phyloP scores from a whole-genome alignment of 2,888 invertebrate species.

The Drosophila aldrichi region DNA sequence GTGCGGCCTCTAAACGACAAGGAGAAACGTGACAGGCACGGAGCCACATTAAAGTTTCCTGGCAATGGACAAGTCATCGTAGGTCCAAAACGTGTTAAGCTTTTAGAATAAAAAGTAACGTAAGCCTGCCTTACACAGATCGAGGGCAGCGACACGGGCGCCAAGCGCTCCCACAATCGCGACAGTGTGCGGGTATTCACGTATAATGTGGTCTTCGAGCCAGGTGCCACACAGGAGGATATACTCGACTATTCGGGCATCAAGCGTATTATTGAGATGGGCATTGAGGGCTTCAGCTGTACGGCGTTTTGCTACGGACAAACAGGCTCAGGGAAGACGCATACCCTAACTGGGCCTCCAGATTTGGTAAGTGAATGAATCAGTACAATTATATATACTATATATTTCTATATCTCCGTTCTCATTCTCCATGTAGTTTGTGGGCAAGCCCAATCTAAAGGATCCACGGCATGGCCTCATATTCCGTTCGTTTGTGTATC shows the following conservation, averaged over 20 bases:
- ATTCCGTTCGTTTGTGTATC: slow-evolving; percentile 95
- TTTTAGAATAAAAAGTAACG: not conserved
- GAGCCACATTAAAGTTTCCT: slow-evolving; percentile 92
- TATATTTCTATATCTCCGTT: no score
- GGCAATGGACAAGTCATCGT: slow-evolving; percentile 94
- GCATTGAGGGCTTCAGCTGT: slow-evolving; percentile 96
- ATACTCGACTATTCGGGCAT: slow-evolving; percentile 96
- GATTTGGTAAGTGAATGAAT: slow-evolving; percentile 88
- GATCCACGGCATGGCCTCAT: slow-evolving; percentile 94
- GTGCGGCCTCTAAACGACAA: slow-evolving; percentile 93
- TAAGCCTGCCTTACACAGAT: slow-evolving; percentile 79
- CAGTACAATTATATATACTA: not conserved
- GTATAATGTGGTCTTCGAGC: slow-evolving; percentile 96
- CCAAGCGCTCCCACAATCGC: slow-evolving; percentile 87
- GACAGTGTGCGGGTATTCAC: slow-evolving; percentile 94
- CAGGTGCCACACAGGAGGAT: slow-evolving; percentile 93
- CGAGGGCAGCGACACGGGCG: slow-evolving; percentile 86
- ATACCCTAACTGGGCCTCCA: slow-evolving; percentile 96
- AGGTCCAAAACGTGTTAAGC: slow-evolving; percentile 31
- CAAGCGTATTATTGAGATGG: slow-evolving; percentile 96
- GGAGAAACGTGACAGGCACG: slow-evolving; percentile 90
- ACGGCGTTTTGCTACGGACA: slow-evolving; percentile 98
- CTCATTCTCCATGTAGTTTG: slow-evolving; percentile 86
- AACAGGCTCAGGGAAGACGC: slow-evolving; percentile 98
- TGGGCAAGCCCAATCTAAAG: slow-evolving; percentile 88